Evolutionary conservation across 2,113 vertebrate species (phyloP).

Genomic region (Bucco capensis): DNA sequence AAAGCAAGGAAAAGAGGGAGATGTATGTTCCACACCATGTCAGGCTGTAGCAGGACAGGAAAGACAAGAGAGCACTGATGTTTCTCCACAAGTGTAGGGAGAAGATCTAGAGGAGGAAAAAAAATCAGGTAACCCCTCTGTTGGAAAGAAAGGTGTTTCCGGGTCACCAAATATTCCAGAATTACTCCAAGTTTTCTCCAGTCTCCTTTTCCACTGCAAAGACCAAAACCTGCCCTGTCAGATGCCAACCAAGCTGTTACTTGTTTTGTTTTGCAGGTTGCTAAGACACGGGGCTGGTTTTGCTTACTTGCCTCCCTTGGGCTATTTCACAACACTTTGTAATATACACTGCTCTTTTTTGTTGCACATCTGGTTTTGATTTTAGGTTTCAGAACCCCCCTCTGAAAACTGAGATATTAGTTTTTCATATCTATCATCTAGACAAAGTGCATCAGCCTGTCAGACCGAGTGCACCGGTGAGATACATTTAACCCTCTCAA

Average conservation of each 20-base stretch:
- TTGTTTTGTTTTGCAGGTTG: constrained; percentile 78
- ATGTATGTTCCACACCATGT: not conserved
- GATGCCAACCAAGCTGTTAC: constrained; percentile 70
- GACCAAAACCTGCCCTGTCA: constrained; percentile 60
- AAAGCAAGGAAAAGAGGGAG: not conserved
- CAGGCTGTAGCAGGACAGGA: not conserved
- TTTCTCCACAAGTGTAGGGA: not conserved
- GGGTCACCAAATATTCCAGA: constrained; percentile 26
- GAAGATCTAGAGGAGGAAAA: not conserved
- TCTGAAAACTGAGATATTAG: constrained; percentile 65
- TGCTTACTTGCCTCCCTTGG: constrained; percentile 83
- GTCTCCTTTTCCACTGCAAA: constrained; percentile 59
- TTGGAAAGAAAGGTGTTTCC: constrained; percentile 19
- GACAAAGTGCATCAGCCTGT: constrained; percentile 58
- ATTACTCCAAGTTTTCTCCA: constrained; percentile 23
- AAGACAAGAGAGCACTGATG: not conserved
- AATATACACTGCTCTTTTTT: constrained; percentile 71
- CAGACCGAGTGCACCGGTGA: constrained; percentile 36
- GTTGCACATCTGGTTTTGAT: constrained; percentile 81
- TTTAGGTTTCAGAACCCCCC: constrained; percentile 73
- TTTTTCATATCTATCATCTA: constrained; percentile 66
- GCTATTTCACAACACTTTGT: constrained; percentile 80
- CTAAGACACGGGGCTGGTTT: constrained; percentile 79
- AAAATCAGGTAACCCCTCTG: not conserved
- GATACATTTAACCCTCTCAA: constrained; percentile 51